These are phyloP conservation scores for Tapirus terrestris DNA, from an alignment of 2,113 vertebrate genomes.

Conservation along the genomic window DNA sequence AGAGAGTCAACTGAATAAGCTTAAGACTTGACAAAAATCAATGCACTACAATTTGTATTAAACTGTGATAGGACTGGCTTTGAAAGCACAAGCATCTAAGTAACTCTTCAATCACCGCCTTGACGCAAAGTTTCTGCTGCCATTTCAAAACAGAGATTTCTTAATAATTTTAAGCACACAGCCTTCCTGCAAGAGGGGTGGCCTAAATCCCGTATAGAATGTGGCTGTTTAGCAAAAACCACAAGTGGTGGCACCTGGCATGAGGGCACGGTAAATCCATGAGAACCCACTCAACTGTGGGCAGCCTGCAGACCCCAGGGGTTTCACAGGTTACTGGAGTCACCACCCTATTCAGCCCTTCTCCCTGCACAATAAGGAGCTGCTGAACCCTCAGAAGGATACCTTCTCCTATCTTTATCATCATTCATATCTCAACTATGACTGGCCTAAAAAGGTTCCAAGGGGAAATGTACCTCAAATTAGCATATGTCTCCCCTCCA, in stretches of 20 bases:
- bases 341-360: conserved; percentile 76
- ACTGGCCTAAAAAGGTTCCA: conserved; percentile 84
- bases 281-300: conserved; percentile 74
- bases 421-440: conserved; percentile 87
- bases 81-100: background rate
- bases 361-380: conserved; percentile 74
- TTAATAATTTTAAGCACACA: conserved; percentile 18
- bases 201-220: too few relatives aligned
- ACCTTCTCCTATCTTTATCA: conserved; percentile 80
- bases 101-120: background rate
- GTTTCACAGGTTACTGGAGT: conserved; percentile 84
- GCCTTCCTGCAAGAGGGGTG: background rate
- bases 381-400: conserved; percentile 57
- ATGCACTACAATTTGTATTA: background rate
- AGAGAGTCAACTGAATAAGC: background rate
- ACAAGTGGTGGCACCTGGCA: background rate
- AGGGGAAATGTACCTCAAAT: conserved; percentile 87
- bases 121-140: background rate
- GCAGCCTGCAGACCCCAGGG: conserved; percentile 55
- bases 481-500: conserved; percentile 83
- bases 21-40: background rate
- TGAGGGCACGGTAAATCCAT: conserved; percentile 54
- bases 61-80: background rate
- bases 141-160: background rate
- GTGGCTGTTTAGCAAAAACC: too few relatives aligned